A percentile compares a stretch with the other conserved stretches of the same genome.
phyloP scores from a whole-genome alignment of 2,113 vertebrate species.

The Bubo scandiacus region DNA sequence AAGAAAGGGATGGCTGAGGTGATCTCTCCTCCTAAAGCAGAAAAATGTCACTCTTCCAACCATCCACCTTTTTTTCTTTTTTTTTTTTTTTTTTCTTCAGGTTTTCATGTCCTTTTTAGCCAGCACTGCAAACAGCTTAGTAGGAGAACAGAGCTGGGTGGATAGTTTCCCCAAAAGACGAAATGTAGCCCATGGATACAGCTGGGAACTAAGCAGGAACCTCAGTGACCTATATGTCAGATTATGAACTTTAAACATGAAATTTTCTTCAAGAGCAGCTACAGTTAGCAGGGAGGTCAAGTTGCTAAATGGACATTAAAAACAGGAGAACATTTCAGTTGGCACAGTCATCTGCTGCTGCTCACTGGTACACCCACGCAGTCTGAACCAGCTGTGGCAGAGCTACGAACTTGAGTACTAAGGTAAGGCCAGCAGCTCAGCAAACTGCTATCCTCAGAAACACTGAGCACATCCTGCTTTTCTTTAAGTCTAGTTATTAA shows the following conservation, averaged over 20 bases:
- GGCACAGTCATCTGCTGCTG: background rate
- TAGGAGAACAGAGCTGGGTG: background rate
- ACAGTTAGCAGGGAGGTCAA: background rate
- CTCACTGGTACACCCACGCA: background rate
- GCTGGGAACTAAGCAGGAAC: background rate
- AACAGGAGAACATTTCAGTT: background rate
- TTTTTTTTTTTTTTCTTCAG: background rate
- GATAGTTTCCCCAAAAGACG: background rate
- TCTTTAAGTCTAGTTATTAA: background rate
- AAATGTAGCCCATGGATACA: fast-evolving
- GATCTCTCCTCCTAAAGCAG: background rate
- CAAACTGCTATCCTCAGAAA: background rate
- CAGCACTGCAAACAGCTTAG: background rate
- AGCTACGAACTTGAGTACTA: fast-evolving
- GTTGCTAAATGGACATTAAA: background rate
- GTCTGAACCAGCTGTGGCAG: background rate
- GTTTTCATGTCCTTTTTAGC: background rate
- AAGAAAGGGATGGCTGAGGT: background rate
- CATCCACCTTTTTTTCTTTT: background rate
- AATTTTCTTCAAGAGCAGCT: background rate
- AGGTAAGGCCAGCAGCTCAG: background rate
- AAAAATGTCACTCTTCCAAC: background rate
- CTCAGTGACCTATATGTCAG: background rate
- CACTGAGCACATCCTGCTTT: background rate
- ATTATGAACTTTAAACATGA: background rate